Evolutionary conservation across 2,113 vertebrate genomes (phyloP).

Genomic region (Ciconia stormi): DNA sequence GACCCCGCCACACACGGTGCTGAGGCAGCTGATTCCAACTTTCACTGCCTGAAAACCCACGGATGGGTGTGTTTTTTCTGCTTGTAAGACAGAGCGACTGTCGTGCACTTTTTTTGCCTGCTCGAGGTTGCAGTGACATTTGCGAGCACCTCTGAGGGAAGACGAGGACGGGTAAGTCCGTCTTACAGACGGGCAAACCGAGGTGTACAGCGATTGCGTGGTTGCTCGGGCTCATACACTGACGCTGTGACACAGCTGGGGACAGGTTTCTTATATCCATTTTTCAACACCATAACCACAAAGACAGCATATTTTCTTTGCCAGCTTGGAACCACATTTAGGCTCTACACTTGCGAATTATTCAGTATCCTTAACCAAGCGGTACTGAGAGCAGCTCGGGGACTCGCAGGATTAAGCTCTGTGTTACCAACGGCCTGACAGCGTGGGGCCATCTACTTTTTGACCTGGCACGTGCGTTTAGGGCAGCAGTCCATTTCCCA

Average conservation of each 20-base stretch:
- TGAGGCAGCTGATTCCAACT: accelerated
- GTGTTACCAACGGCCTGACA: neutral
- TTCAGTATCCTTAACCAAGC: accelerated
- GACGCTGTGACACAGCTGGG: accelerated
- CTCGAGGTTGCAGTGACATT: accelerated
- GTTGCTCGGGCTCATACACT: accelerated
- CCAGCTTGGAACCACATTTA: neutral
- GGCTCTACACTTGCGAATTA: accelerated
- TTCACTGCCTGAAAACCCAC: accelerated
- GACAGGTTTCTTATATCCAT: accelerated
- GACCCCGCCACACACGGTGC: accelerated
- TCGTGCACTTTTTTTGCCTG: accelerated
- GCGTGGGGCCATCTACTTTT: neutral
- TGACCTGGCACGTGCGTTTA: neutral
- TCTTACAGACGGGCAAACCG: accelerated
- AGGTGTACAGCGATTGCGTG: accelerated
- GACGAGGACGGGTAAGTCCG: neutral
- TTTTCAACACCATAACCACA: neutral
- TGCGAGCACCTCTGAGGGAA: neutral
- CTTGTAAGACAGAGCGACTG: accelerated
- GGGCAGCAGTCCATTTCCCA: neutral
- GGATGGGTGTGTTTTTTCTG: accelerated
- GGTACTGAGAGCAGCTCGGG: neutral
- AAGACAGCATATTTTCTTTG: too few species aligned
- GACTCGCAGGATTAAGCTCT: neutral